Evolutionary conservation across 2,888 invertebrate species (phyloP), one percentile per base, ranked within the genome.

Genomic region (Eustalomyia histrio): DNA sequence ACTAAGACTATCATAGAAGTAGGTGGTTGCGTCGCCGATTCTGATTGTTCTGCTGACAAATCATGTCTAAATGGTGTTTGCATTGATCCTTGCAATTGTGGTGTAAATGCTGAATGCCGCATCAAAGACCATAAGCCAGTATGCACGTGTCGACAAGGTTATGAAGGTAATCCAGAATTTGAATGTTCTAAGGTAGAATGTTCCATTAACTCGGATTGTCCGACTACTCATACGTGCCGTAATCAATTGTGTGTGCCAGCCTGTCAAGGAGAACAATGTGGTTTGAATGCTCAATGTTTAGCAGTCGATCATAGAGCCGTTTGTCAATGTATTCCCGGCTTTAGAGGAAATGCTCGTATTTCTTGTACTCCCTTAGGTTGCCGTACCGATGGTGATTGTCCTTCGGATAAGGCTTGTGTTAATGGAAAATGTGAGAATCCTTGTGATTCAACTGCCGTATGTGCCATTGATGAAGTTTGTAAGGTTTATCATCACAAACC

Each of bases 111-210:
- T 1, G 94, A 96, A 84, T 97, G 97, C 88, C 93, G 94, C 86
- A 95, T 97, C 82, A 94, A 93, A 89, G 93, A 95, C 86, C 97
- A 97, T 87, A 96, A 96, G 88, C 96, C 97, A 0, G 94, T 96
- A 0, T 97, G 97, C 87, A 95, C 96, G 0, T 97, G 97, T 89
- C 92, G 93, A 80, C 93, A 94, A 86, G 97, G 96, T 58, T 97
- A 93, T 85, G 94, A 96, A 82, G 97, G 97, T 69, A 96, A 96
- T 88, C 95, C 97, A 33, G 94, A 95, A 86, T 93, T 95, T 10
- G 95, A 95, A 85, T 97, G 97, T 88, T 92, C 93, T 53, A 94
- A 93, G 90, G 92, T 94, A 65, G 94, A 94, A 79, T 97, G 97
- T 87, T 92, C 93, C 87, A 92, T 93, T 29, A 93, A 96, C 85